phyloP scores from a whole-genome alignment of 2,888 invertebrate genomes.

The Smittia sp. region DNA sequence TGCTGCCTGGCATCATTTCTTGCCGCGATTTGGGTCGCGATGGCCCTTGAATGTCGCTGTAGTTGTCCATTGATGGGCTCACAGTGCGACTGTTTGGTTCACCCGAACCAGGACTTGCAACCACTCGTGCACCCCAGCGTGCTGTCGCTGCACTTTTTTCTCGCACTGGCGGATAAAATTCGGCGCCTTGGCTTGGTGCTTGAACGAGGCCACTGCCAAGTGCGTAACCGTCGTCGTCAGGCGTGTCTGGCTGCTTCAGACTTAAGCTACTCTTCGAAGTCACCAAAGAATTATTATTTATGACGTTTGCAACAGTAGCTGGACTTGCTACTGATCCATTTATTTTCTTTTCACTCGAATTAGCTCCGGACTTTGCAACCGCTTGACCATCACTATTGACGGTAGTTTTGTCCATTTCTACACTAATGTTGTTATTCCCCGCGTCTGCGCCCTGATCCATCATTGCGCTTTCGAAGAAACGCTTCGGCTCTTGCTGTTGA shows the following conservation, averaged over 20 bases:
- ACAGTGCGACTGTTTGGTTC: constrained; percentile 44
- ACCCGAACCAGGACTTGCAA: constrained; percentile 27
- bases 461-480: constrained; percentile 40
- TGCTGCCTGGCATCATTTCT: constrained; percentile 46
- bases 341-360: constrained; percentile 36
- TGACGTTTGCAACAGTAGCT: not conserved
- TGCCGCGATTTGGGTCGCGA: constrained; percentile 53
- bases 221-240: constrained; percentile 37
- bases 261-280: constrained; percentile 24
- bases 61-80: constrained; percentile 56
- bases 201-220: constrained; percentile 19
- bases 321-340: constrained; percentile 29
- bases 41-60: constrained; percentile 55
- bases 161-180: constrained; percentile 21
- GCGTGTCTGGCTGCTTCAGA: constrained; percentile 29
- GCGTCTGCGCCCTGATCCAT: constrained; percentile 39
- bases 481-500: constrained; percentile 36
- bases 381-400: constrained; percentile 41
- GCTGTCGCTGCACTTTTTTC: constrained; percentile 29
- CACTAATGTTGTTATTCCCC: constrained; percentile 33
- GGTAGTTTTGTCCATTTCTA: constrained; percentile 41
- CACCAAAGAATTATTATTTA: constrained; percentile 30
- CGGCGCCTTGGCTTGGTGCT: not conserved
- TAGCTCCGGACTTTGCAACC: constrained; percentile 37
- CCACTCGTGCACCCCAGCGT: not conserved